Evolutionary conservation across 2,888 invertebrate genomes (phyloP), one percentile per base, ranked within the genome.

Genomic region (Elmis aenea): DNA sequence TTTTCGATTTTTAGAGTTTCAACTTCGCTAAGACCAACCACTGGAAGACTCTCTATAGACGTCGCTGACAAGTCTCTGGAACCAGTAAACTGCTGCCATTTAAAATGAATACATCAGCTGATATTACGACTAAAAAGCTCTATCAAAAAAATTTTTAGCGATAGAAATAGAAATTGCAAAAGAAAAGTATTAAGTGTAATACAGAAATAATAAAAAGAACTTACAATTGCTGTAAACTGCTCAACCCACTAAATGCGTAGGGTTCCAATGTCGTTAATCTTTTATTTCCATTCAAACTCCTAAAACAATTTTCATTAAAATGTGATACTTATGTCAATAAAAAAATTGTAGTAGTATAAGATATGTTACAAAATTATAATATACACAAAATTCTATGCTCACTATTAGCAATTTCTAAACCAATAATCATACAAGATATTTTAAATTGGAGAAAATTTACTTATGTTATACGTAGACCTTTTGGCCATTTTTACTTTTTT

Each of bases 11-110:
- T 74, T 16, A 92, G 71, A 20, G 75, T 73, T 64, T 86, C 83
- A 45, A 91, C 61, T 31, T 78, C 77, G 31, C 78, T 75, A 13
- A 92, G 68, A 8, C 90, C 90, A 16, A 69, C 70, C 0, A 81
- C 79, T 2, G 91, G 90, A 36, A 91, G 68, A 18, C 71, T 73
- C 26, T 76, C 75, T 46, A 92, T 81, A 1, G 81, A 73, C n/a
- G 89, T 89, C 52, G 77, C 77, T 32, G 90, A 90, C 54, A 91
- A 71, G 68, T 91, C 89, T 61, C 91, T 91, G 69, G 12, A 72
- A 72, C 51, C 50, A 58, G 46, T 48, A 49, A 54, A 52, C 56
- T 57, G 50, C 48, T 42, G 52, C 43, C 52, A 51, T 54, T 59
- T 51, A 55, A 52, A 56, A 48, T 40, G 21, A 37, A 18, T 10